Conservation (phyloP, 1,140 invertebrate genomes). For the Diorhabda elongata region DNA sequence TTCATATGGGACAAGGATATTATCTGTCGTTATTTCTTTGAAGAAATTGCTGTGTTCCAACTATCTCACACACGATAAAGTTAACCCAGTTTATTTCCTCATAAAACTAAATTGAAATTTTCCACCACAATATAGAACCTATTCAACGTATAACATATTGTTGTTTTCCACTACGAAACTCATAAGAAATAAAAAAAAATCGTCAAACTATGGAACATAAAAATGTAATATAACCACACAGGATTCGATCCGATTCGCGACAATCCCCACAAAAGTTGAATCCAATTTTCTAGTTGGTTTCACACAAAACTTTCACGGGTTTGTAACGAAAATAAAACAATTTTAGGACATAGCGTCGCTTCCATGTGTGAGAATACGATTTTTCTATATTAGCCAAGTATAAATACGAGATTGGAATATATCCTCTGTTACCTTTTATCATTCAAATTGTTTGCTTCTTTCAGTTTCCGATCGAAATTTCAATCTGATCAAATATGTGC, state of each 20-base stretch:
- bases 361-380: neutral
- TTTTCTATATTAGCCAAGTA: conserved; percentile 1
- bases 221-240: conserved; percentile 15
- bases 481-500: no score
- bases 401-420: no score
- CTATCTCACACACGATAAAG: conserved; percentile 1
- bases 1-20: no score
- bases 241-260: conserved; percentile 7
- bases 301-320: conserved; percentile 37
- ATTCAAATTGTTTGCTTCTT: no score
- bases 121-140: conserved; percentile 8
- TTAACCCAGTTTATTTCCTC: conserved; percentile 8
- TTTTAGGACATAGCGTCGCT: conserved; percentile 32
- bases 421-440: no score
- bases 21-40: neutral
- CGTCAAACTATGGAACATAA: conserved; percentile 17
- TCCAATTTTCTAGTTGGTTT: conserved; percentile 39
- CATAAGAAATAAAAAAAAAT: conserved; percentile 8
- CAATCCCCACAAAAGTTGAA: conserved; percentile 35
- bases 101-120: conserved; percentile 10
- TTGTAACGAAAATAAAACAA: conserved; percentile 36
- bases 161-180: conserved; percentile 11
- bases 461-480: no score
- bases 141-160: conserved; percentile 7
- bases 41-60: neutral